phyloP scores from a whole-genome alignment of 1,140 invertebrate genomes.

The Drosophila sechellia region DNA sequence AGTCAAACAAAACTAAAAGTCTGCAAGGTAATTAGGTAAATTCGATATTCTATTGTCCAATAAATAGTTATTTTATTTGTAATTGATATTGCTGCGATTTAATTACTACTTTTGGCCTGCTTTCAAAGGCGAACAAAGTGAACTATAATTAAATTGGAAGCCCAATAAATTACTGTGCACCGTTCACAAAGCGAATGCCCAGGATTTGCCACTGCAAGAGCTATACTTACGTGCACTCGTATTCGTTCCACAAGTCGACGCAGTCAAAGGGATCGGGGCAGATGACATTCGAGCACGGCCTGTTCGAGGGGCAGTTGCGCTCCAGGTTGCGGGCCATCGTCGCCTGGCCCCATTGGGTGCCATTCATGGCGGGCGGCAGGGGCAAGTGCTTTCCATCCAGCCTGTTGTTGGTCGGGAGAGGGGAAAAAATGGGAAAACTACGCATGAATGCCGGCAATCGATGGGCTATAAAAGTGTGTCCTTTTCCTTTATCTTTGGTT shows the following conservation, averaged over 20 bases:
- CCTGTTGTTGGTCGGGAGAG: conserved; percentile 81
- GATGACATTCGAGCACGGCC: conserved; percentile 87
- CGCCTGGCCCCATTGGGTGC: conserved; percentile 88
- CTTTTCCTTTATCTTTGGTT: background rate
- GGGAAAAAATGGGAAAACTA: conserved; percentile 13
- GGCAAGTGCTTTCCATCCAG: conserved; percentile 88
- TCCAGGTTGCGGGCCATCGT: conserved; percentile 85
- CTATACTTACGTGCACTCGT: conserved; percentile 88
- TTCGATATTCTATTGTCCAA: background rate
- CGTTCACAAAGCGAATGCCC: conserved; percentile 1
- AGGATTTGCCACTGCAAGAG: background rate
- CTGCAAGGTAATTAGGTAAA: too few relatives aligned
- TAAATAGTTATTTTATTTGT: background rate
- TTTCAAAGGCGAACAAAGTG: conserved; percentile 2
- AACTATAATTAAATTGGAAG: conserved; percentile 7
- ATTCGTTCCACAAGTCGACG: conserved; percentile 88
- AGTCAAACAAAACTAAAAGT: background rate
- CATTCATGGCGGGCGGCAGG: conserved; percentile 87
- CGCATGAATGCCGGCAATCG: conserved; percentile 17
- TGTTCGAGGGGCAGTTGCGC: conserved; percentile 87
- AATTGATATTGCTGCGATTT: background rate
- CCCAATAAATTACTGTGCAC: background rate
- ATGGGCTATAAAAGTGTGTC: background rate
- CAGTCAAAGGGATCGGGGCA: conserved; percentile 88
- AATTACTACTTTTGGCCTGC: background rate